Percentiles rank a stretch among this genome's conserved stretches.
phyloP scores from a whole-genome alignment of 1,140 invertebrate genomes.

The Euwallacea similis region DNA sequence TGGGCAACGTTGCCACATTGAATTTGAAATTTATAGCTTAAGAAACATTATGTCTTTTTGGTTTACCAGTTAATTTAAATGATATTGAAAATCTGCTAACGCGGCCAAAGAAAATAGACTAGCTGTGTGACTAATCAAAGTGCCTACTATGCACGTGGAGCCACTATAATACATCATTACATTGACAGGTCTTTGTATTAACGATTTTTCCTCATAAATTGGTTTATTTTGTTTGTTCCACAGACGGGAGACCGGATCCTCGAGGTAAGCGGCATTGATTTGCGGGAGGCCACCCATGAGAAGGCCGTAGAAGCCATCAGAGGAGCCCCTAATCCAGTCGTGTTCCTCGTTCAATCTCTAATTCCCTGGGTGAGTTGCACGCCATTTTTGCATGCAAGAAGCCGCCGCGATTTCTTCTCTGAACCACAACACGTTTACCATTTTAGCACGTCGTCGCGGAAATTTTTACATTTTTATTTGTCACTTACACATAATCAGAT shows the following conservation, averaged over 20 bases:
- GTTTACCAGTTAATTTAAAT: too few species aligned
- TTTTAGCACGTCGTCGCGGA: neutral
- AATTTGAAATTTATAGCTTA: too few species aligned
- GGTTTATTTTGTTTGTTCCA: constrained; percentile 41
- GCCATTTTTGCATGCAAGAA: neutral
- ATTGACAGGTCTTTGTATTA: too few species aligned
- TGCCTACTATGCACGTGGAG: too few species aligned
- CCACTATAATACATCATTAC: too few species aligned
- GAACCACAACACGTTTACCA: neutral
- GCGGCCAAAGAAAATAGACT: too few species aligned
- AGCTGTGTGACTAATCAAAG: too few species aligned
- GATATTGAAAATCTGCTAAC: too few species aligned
- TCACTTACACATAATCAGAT: constrained; percentile 17
- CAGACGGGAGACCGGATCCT: constrained; percentile 87
- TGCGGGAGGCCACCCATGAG: constrained; percentile 89
- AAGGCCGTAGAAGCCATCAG: constrained; percentile 95
- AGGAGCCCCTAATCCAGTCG: constrained; percentile 85
- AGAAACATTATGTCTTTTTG: too few species aligned
- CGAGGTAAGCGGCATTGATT: constrained; percentile 91
- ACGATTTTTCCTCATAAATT: neutral
- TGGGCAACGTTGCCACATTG: too few species aligned
- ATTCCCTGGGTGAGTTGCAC: constrained; percentile 68
- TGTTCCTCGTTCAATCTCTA: constrained; percentile 90
- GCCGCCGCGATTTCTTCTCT: neutral
- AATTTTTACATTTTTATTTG: constrained; percentile 16